Evolutionary conservation across 2,113 vertebrate genomes (phyloP).

Genomic region (Poicephalus meyeri): DNA sequence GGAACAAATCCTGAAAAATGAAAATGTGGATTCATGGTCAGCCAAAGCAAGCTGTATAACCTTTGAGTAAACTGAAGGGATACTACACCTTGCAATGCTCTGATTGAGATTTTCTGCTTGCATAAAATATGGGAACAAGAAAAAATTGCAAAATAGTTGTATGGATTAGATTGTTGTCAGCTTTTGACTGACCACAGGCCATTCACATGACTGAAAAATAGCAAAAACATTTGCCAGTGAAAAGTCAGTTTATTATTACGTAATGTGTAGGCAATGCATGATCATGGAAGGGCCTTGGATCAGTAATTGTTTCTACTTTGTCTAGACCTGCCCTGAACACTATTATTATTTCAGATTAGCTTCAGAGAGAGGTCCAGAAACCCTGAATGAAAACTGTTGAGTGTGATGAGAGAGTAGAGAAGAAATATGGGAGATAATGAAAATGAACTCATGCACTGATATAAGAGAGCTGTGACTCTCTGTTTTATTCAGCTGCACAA

Average conservation of each 20-base stretch:
- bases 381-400: background rate
- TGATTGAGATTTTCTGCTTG: background rate
- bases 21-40: background rate
- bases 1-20: background rate
- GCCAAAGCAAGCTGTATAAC: background rate
- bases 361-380: background rate
- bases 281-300: background rate
- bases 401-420: background rate
- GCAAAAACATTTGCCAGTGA: background rate
- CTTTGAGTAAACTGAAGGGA: background rate
- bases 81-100: background rate
- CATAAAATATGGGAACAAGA: background rate
- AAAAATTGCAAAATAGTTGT: background rate
- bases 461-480: background rate
- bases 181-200: background rate
- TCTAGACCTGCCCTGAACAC: background rate
- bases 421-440: background rate
- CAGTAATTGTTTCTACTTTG: background rate
- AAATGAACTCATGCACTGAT: background rate
- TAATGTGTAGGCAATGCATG: background rate
- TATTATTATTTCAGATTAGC: background rate
- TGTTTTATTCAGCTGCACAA: background rate
- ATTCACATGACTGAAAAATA: background rate
- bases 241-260: background rate
- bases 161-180: background rate